Percentiles rank a stretch among this genome's conserved stretches.
These are phyloP conservation scores for Daboia siamensis DNA, from an alignment of 2,113 vertebrate species.

Conservation along the genomic window DNA sequence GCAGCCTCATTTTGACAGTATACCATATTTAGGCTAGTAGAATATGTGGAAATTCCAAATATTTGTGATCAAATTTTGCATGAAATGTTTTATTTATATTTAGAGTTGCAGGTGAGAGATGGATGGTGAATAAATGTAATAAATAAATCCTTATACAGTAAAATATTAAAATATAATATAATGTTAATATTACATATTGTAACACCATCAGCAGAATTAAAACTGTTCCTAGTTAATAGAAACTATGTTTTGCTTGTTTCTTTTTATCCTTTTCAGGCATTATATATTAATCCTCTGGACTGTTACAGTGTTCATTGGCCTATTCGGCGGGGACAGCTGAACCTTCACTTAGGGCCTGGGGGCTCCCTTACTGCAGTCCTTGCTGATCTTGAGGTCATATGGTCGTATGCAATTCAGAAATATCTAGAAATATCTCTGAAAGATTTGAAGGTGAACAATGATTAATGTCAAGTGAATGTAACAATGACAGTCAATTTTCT, in stretches of 20 bases:
- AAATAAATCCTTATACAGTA: background rate
- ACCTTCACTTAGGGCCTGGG: conserved; percentile 83
- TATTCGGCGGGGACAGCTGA: conserved; percentile 87
- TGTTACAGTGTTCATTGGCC: conserved; percentile 93
- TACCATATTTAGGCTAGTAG: background rate
- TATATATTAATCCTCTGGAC: conserved; percentile 88
- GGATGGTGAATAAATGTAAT: background rate
- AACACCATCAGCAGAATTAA: background rate
- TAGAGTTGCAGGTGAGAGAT: background rate
- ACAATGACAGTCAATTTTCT: background rate
- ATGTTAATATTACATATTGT: background rate
- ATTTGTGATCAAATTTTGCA: background rate
- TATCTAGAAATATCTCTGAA: conserved; percentile 92
- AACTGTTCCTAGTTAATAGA: background rate
- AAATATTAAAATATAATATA: background rate
- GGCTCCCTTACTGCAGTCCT: conserved; percentile 89
- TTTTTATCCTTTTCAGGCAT: conserved; percentile 71
- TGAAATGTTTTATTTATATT: background rate
- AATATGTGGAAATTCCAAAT: background rate
- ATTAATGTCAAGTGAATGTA: background rate
- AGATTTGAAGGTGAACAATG: conserved; percentile 88
- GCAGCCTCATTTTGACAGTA: background rate
- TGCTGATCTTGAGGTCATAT: conserved; percentile 91
- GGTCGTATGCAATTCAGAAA: conserved; percentile 91
- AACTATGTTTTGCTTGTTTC: background rate